Base-by-base conservation (phyloP, 2,888 invertebrate genomes). In the Clanis bilineata region DNA sequence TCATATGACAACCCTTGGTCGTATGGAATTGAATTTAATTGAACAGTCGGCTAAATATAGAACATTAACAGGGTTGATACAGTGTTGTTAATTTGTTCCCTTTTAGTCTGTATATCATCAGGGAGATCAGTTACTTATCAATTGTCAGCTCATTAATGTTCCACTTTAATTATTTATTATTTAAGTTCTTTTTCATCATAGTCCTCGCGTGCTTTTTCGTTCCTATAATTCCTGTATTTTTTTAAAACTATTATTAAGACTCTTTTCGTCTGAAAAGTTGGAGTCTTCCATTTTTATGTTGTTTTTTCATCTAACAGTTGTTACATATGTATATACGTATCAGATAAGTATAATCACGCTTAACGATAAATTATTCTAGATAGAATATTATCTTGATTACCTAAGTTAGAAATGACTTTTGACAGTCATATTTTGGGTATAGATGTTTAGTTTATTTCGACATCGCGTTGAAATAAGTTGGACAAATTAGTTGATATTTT, bases 11-110 rank as follows among this genome's bases (percentile, higher is more conserved):
- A 80, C 83, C 83, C 83, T 79, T 72, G 70, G 74, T 32, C 65
- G 69, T 63, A 72, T 73, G 70, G 81, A 90, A 90, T 91, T 91
- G 88, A 81, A 82, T 85, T 86, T 90, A 90, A 90, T 90, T 89
- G 87, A 32, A 85, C 72, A 73, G 62, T 59, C 69, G 63, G 77
- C 88, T 89, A 89, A 84, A 89, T 86, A 89, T 89, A 90, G 80
- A 63, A 67, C 58, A 57, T 62, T 62, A 51, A 61, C 63, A 56
- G 28, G 25, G 36, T 23, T 56, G 36, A 4, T 60, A 45, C 18
- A 39, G 56, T 55, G 55, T 60, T 60, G 32, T 57, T 15, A 43
- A 38, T 15, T 38, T 18, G 10, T 32, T 51, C 51, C 28, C 28
- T 28, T 23, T 10, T 28, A 28, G 25, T 47, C 32, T 51, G 32